Conservation (phyloP, 2,797 vertebrate species). For the Rhincodon typus region DNA sequence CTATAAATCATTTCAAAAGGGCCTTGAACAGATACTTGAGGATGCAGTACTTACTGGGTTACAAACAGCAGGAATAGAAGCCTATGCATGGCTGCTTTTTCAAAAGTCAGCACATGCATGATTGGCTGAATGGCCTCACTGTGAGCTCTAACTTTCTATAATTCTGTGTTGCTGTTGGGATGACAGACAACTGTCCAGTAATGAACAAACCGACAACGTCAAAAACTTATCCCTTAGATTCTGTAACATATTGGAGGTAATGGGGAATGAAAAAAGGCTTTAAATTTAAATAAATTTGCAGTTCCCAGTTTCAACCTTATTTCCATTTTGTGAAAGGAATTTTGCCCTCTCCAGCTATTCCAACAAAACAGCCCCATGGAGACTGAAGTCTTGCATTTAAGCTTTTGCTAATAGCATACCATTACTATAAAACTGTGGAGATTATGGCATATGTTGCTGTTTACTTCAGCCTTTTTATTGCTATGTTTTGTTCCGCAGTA, state of each 20-base stretch:
- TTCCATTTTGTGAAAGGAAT: not conserved
- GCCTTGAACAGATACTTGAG: not conserved
- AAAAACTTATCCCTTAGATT: not conserved
- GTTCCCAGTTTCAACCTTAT: constrained; percentile 2
- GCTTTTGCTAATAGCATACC: not conserved
- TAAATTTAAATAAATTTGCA: constrained; percentile 29
- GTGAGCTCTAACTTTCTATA: not conserved
- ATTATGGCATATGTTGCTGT: not conserved
- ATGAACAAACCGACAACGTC: not conserved
- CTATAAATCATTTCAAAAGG: not conserved
- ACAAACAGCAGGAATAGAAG: not conserved
- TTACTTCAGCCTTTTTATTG: not conserved
- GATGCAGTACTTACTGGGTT: not conserved
- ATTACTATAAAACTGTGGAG: not conserved
- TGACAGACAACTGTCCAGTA: not conserved
- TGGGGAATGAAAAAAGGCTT: not conserved
- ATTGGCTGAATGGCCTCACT: not conserved
- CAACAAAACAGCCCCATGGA: not conserved
- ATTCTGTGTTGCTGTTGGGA: not conserved
- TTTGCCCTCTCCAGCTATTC: not conserved
- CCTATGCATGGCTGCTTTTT: not conserved
- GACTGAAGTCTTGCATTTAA: not conserved
- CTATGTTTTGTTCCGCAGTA: not conserved
- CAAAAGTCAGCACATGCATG: not conserved
- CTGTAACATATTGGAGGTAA: not conserved